Evolutionary conservation across 2,888 invertebrate species (phyloP).

Genomic region (Melanargia galathea): DNA sequence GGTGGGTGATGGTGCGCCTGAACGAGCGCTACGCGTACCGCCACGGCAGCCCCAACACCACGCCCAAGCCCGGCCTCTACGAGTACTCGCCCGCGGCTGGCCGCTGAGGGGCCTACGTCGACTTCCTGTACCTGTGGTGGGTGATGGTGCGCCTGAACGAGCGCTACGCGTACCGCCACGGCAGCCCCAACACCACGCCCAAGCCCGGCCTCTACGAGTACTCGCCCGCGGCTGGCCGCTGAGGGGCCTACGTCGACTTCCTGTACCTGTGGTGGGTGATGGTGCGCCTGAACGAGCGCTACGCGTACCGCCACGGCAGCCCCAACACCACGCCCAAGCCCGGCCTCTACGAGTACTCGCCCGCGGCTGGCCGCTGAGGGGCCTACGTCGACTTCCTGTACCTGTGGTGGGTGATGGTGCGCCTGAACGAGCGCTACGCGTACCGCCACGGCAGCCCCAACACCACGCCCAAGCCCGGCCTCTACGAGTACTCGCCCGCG

Average conservation of each 20-base stretch:
- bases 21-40: conserved; percentile 44
- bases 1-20: conserved; percentile 50
- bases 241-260: conserved; percentile 46
- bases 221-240: neutral
- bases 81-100: neutral
- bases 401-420: conserved; percentile 50
- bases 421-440: conserved; percentile 46
- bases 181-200: conserved; percentile 38
- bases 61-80: conserved; percentile 28
- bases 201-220: conserved; percentile 1
- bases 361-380: neutral
- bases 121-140: conserved; percentile 53
- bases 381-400: conserved; percentile 50
- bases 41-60: conserved; percentile 35
- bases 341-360: neutral
- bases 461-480: conserved; percentile 34
- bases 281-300: conserved; percentile 47
- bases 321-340: conserved; percentile 39
- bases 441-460: conserved; percentile 29
- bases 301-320: conserved; percentile 29
- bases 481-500: neutral
- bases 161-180: conserved; percentile 36
- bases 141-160: conserved; percentile 49
- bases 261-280: conserved; percentile 52
- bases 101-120: conserved; percentile 38